Percentiles rank a stretch among this genome's conserved stretches.
These are phyloP conservation scores for Aplidium turbinatum DNA, from an alignment of 23 tunicate species.

Conservation along the genomic window DNA sequence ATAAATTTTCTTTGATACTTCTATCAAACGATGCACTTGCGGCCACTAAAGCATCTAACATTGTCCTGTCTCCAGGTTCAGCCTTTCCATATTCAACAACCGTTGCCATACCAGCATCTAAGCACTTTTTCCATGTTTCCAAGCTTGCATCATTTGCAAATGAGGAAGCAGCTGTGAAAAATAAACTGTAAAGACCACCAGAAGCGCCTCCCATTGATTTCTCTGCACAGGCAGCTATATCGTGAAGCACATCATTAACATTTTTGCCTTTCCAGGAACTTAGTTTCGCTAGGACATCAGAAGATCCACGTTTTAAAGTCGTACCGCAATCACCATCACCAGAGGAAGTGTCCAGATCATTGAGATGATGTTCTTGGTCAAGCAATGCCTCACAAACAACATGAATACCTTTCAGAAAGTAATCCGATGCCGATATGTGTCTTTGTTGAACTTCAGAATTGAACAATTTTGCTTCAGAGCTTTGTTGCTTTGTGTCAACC, in stretches of 20 bases:
- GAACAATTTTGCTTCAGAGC: background rate
- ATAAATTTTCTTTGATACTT: background rate
- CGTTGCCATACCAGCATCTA: slow-evolving; percentile 58
- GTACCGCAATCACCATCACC: slow-evolving; percentile 99
- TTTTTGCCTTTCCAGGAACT: slow-evolving; percentile 20
- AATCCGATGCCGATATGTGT: background rate
- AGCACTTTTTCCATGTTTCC: slow-evolving; percentile 13
- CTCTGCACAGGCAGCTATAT: slow-evolving; percentile 77
- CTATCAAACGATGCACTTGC: slow-evolving; percentile 15
- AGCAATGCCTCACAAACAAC: slow-evolving; percentile 63
- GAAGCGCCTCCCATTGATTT: slow-evolving; percentile 88
- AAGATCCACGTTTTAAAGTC: slow-evolving; percentile 85
- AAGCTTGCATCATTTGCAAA: slow-evolving; percentile 16
- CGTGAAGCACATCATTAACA: slow-evolving; percentile 25
- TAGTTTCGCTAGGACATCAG: slow-evolving; percentile 38
- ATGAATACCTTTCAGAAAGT: slow-evolving; percentile 23
- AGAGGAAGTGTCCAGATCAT: slow-evolving; percentile 74
- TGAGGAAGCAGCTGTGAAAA: slow-evolving; percentile 82
- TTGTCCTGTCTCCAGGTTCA: slow-evolving; percentile 88
- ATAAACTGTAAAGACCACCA: slow-evolving; percentile 81
- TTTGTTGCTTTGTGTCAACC: background rate
- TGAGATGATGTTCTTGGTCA: slow-evolving; percentile 54
- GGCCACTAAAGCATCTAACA: slow-evolving; percentile 83
- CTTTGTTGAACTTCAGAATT: background rate
- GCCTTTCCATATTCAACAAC: slow-evolving; percentile 86